Base-by-base conservation (phyloP, 1,140 invertebrate species). In the Cardiocondyla obscurior region DNA sequence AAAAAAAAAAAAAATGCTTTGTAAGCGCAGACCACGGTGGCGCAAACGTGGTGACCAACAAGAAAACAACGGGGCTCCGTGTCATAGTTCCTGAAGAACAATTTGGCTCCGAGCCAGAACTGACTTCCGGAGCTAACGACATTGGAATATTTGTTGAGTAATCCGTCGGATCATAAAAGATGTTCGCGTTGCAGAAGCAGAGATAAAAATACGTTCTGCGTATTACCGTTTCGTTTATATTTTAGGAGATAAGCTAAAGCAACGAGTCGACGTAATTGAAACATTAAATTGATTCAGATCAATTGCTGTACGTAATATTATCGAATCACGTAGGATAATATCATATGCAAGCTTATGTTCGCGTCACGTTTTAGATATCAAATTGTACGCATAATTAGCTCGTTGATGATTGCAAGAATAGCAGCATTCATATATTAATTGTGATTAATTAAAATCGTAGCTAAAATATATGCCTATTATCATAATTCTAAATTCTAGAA, bases 61-160 rank as follows among this genome's bases (percentile, higher is more conserved):
- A 72, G 79, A 81, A 70, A 73, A 55, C 30, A 81, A 62, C 16
- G 46, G 49, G 72, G 33, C 39, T 57, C 8, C 65, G 16, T 16
- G 83, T 79, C 83, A 51, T 42, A 64, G 28, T 51, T 36, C 51
- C 53, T 30, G 69, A 83, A 53, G 86, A 76, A 85, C 39, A 88
- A 83, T 69, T 62, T 88, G 87, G 86, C 81, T 3, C 3, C 3
- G 5, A 16, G 83, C 84, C 86, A 83, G 46, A n/a, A 44, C 33
- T 28, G 62, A 64, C 44, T 58, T 72, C 55, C 73, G 55, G 19
- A 65, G 77, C 73, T 87, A 88, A 88, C 87, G 83, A 89, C 73
- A 76, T 87, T 85, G 82, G 72, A 86, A 85, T 87, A 89, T 86
- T 82, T 79, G 46, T 82, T 65, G 64, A 58, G 65, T 76, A 70